Evolutionary conservation across 1,140 invertebrate species (phyloP), one percentile per base, ranked within the genome.

Genomic region (Lordiphosa mommai): DNA sequence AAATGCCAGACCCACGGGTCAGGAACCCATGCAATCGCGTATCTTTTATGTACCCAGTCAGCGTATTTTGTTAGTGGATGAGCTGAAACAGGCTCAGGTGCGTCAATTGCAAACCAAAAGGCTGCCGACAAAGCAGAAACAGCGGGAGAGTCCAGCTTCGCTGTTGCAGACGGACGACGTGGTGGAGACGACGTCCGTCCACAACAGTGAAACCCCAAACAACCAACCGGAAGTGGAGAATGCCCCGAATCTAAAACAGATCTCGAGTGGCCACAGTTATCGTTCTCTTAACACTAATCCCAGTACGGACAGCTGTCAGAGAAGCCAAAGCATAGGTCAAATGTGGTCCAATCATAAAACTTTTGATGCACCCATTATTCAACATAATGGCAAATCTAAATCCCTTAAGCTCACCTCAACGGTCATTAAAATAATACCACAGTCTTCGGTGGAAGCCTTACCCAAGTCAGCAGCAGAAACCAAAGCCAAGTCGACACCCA

Each of bases 371-470:
- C 49, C 53, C 0, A 53, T 49, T 14, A 5, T 34, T 5, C 30
- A 49, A 10, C 9, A 49, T 14, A 34, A 17, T 4, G 36, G 20
- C 7, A 32, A 40, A 14, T 16, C 10, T 20, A 80, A 70, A 34
- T 52, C 52, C 38, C 14, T 80, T 3, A 71, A 71, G 23, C 61
- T 80, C 1, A 80, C 74, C 1, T 52, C 74, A 3, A 80, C 74
- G 8, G 74, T 80, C 5, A 67, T 80, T 4, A 52, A 67, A 46
- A 71, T 80, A 9, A 17, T 80, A 13, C 57, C 56, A 1, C 8
- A 34, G 0, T 5, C 14, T n/a, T 1, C 51, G 4, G 4, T 2
- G 2, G 23, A n/a, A 8, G 13, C 2, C 8, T 10, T 20, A 5
- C 33, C 10, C 0, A 37, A 23, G 14, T 6, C 23, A 36, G 3